Evolutionary conservation across 2,797 vertebrate species (phyloP), one percentile per base, ranked within the genome.

Genomic region (Danionella dracula): DNA sequence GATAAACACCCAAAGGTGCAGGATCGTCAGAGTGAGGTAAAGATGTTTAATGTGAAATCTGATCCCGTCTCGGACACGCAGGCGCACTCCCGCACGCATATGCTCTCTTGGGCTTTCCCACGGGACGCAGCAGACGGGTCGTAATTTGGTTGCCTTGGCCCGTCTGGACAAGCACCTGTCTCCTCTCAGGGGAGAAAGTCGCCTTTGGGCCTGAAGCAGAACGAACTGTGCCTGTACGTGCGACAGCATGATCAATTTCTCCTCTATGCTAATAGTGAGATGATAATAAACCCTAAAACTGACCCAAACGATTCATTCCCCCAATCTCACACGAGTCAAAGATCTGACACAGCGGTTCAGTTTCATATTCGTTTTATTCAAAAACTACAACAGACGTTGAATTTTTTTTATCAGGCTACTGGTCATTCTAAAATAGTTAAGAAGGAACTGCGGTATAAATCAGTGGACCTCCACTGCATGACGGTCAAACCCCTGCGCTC

Each of bases 91-190:
- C 38, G 23, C 45, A 40, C 53, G 17, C 55, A 70, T 27, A 70
- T 29, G 54, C 37, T 34, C 42, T 32, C 32, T 46, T 59, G 37
- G 41, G 81, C 15, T 79, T 90, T 93, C 94, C 93, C 94, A 93
- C 89, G 90, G 93, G 94, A 96, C 93, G 92, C 91, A 87, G 91
- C 94, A 96, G 94, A 96, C 94, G 93, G 94, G 92, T 91, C 91
- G 92, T 97, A 96, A 97, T 97, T 95, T 95, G 93, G 93, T 95
- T 97, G 93, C 94, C 92, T 95, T 95, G 93, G 92, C 93, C 96
- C 92, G 93, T 93, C 93, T 97, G 93, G 92, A 94, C 91, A 90
- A 96, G 94, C 94, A 97, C 94, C 94, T 97, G 94, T 94, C 93
- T 90, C 92, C 91, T 94, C 93, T 93, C 90, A 87, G 87, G 93